These are phyloP conservation scores for Dione juno DNA, from an alignment of 2,888 invertebrate species.

Conservation along the genomic window DNA sequence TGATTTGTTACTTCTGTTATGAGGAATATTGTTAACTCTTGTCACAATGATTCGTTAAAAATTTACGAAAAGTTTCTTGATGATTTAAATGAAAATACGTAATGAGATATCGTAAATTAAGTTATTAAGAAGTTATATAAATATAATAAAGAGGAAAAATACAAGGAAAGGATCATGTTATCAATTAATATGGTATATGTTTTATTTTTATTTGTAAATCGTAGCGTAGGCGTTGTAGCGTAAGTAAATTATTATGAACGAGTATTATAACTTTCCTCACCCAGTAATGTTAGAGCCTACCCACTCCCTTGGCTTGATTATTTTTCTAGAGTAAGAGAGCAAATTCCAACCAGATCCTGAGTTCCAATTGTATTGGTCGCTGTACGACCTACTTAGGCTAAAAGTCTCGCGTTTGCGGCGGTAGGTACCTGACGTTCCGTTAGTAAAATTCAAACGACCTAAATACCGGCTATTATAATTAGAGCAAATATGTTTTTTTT, in stretches of 20 bases:
- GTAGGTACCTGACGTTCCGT: constrained; percentile 70
- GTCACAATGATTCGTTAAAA: neutral
- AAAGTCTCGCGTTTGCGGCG: constrained; percentile 69
- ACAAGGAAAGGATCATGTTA: neutral
- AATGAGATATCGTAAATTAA: neutral
- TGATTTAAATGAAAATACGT: neutral
- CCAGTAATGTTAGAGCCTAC: constrained; percentile 57
- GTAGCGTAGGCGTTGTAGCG: constrained; percentile 67
- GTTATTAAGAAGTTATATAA: neutral
- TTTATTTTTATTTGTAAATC: constrained; percentile 47
- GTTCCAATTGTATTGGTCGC: constrained; percentile 59
- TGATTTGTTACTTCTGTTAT: neutral
- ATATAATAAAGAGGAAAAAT: neutral
- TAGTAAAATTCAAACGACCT: constrained; percentile 58
- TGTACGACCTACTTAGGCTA: constrained; percentile 70
- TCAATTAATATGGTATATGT: constrained; percentile 19
- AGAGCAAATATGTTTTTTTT: constrained; percentile 1
- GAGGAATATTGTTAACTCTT: neutral
- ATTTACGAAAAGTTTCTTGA: neutral
- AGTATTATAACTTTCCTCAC: constrained; percentile 62
- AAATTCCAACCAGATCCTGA: constrained; percentile 57
- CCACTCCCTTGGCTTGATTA: constrained; percentile 52
- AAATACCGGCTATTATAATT: constrained; percentile 20
- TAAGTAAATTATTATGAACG: constrained; percentile 79
- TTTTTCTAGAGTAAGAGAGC: constrained; percentile 51